Conservation (phyloP, 2,113 vertebrate species). For the Miniopterus natalensis region DNA sequence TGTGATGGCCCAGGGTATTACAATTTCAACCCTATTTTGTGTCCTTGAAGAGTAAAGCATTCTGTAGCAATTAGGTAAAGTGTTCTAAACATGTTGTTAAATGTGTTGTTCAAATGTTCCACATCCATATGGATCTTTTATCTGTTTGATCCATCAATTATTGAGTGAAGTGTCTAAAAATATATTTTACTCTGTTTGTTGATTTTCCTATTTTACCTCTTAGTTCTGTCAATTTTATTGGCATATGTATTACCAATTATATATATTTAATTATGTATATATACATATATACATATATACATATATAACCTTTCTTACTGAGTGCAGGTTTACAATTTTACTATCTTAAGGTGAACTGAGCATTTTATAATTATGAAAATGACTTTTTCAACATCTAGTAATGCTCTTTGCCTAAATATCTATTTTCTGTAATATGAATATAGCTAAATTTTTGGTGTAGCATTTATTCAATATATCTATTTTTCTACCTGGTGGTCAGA, state of each 20-base stretch:
- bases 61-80: neutral
- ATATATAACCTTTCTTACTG: neutral
- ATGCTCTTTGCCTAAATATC: neutral
- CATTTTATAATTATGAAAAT: neutral
- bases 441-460: neutral
- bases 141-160: neutral
- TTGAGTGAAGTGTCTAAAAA: neutral
- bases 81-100: neutral
- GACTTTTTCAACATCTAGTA: neutral
- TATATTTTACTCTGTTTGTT: neutral
- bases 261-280: neutral
- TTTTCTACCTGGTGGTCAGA: neutral
- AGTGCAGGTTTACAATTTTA: neutral
- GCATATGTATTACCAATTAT: neutral
- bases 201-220: neutral
- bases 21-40: neutral
- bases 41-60: neutral
- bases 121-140: neutral
- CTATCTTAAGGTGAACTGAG: neutral
- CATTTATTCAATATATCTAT: neutral
- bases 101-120: neutral
- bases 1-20: neutral
- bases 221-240: neutral
- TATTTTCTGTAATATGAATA: neutral
- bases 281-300: neutral